Evolutionary conservation across 2,113 vertebrate genomes (phyloP), one percentile per base, ranked within the genome.

Genomic region (Motacilla tschutschensis): DNA sequence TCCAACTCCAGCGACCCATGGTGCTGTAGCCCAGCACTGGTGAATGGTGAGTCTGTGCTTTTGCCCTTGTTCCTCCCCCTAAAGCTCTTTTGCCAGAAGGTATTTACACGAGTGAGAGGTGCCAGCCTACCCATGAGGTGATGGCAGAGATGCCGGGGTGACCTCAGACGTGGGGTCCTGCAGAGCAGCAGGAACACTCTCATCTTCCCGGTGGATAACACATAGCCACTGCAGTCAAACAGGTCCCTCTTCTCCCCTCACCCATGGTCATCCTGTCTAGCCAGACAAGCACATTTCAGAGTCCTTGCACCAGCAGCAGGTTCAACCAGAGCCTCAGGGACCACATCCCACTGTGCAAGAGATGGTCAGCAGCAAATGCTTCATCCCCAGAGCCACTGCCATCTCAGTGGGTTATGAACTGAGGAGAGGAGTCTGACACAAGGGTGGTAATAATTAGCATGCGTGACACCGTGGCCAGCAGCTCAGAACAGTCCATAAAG

Each of bases 381-480:
- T 35, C 44, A 62, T 26, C 14, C 53, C 48, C 29, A 63, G 51
- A 63, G 33, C 44, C 5, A 3, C n/a, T 5, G 1, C 19, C 28
- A 8, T 31, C 64, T 79, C 41, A 17, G 24, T 5, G 35, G 21
- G 10, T 64, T 76, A 46, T 28, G 17, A 70, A 25, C 11, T 0
- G 0, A 41, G 13, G 20, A 57, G 26, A 40, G n/a, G 21, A 66
- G 38, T 31, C 59, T 53, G 21, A 82, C 13, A 14, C 0, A 0
- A 73, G 46, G 9, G 31, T 64, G 54, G 58, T 33, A 67, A 71
- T 57, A 10, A 28, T 35, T 25, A 10, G 13, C 46, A 8, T 8
- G 19, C 20, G 14, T 54, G 26, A 53, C 38, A 48, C 5, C 7
- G 11, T 18, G 40, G 20, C 31, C 65, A 54, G 48, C 51, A n/a